Evolutionary conservation across 1,140 invertebrate genomes (phyloP), one percentile per base, ranked within the genome.

Genomic region (Pogonus chalceus): DNA sequence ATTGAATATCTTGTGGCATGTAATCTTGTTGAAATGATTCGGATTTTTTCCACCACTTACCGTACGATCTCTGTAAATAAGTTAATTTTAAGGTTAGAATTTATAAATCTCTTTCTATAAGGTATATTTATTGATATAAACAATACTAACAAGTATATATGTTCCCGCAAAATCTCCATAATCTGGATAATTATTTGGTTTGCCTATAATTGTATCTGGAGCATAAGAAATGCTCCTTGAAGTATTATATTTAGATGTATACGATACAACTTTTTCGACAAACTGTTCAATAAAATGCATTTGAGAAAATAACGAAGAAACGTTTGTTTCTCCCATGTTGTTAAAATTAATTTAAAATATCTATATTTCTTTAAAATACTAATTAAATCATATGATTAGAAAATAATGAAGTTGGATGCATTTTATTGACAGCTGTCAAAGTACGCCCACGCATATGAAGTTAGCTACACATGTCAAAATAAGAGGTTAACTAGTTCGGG

Each of bases 151-250:
- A 82, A 92, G 86, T 51, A 90, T 85, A 78, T 87, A 92, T 43
- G 88, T 82, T 68, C 92, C 86, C 10, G 89, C 86, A 76, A 86
- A 92, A 68, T 94, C 92, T 43, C 90, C 90, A 72, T 93, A 92
- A 55, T 80, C 79, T 1, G 90, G 90, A 76, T 84, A 94, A 68
- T 90, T 88, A 16, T 79, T 83, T 1, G 87, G 85, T 62, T 83
- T 81, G 7, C 90, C 90, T 54, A 84, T 80, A 56, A 95, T 76
- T 71, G 94, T 95, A 24, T 82, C 79, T 9, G 88, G 90, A 7
- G 87, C 88, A 64, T 94, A 94, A 0, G 88, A 92, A 65, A 92
- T 85, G 71, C 87, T 90, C 55, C 80, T 83, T 69, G 85, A 84
- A 72, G 83, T 88, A 48, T 90, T 90, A 73, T 94, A 95, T 69